Percentiles rank a stretch among this genome's conserved stretches.
Conservation (phyloP, 2,113 vertebrate genomes). For the Condylura cristata region DNA sequence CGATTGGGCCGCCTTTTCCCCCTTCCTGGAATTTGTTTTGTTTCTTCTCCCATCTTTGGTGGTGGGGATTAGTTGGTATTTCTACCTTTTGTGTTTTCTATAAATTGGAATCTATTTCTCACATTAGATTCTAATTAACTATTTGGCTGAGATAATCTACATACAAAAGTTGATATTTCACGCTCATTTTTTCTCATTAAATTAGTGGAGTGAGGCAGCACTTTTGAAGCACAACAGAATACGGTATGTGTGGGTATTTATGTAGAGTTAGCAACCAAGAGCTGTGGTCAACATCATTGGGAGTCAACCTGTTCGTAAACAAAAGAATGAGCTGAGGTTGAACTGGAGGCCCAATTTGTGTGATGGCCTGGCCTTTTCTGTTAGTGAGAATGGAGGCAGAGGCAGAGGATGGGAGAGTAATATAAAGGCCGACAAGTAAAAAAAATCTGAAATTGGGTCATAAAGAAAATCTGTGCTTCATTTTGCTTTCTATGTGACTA, state of each 20-base stretch:
- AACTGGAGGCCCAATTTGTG: not conserved
- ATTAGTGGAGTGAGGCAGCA: not conserved
- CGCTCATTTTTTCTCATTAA: not conserved
- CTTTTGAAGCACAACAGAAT: not conserved
- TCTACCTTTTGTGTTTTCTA: not conserved
- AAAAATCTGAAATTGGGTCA: not conserved
- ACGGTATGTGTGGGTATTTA: not conserved
- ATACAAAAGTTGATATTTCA: not conserved
- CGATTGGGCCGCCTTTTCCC: accelerated
- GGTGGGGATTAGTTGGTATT: not conserved
- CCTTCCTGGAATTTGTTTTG: not conserved
- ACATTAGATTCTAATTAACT: not conserved
- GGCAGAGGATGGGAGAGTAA: not conserved
- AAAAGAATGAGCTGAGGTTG: not conserved
- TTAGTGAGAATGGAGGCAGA: not conserved
- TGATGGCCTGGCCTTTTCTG: not conserved
- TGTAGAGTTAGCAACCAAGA: not conserved
- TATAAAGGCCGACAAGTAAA: not conserved
- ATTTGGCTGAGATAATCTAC: not conserved
- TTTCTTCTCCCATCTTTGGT: not conserved
- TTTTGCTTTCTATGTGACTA: not conserved
- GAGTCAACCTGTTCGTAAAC: not conserved
- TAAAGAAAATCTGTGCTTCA: not conserved
- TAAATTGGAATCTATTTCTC: not conserved
- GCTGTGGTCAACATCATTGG: accelerated